Base-by-base conservation (phyloP, 2,888 invertebrate genomes). In the Mechanitis mazaeus region DNA sequence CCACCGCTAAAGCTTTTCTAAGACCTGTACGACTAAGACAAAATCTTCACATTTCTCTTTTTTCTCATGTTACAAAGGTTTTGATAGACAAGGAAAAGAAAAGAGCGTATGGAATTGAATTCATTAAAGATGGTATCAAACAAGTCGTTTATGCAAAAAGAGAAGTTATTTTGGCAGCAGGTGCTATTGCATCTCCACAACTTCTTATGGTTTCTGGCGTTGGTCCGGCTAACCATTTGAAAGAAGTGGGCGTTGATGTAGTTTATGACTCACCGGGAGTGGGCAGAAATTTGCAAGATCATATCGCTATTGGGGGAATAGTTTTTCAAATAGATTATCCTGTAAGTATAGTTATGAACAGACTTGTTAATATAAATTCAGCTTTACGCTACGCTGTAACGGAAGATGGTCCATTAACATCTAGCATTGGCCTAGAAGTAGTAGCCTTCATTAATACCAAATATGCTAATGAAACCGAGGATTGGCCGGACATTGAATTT, bases 401-500 rank as follows among this genome's bases (percentile, higher is more conserved):
- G n/a, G 96, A 96, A 76, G 94, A 95, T 69, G 97, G 97, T 0
- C 96, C 97, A 0, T 79, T 97, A 53, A 97, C 97, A 0, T 95
- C 96, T 0, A 95, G 95, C 72, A 92, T 97, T 33, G 97, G 96
- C 0, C 88, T 97, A 63, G 97, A 97, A 84, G 95, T 95, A 0
- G 95, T 96, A 0, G 96, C 95, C 0, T 97, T 97, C 77, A 94
- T 97, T 59, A 94, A 94, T 38, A 96, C 97, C 0, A 97, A 96
- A 83, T 97, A 96, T 77, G 96, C 96, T 0, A 97, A 97, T 76
- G 91, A 93, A 59, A 92, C 94, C 0, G 95, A 96, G 61, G 97
- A 97, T 78, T 97, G 96, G 95, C 97, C 97, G 0, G 97, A 97
- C 75, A 96, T 97, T 66, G 96, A 96, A 77, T 96, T 97, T 75